A percentile compares a stretch with the other conserved stretches of the same genome.
Evolutionary conservation across 2,113 vertebrate species (phyloP).

Genomic region (Pithys albifrons): DNA sequence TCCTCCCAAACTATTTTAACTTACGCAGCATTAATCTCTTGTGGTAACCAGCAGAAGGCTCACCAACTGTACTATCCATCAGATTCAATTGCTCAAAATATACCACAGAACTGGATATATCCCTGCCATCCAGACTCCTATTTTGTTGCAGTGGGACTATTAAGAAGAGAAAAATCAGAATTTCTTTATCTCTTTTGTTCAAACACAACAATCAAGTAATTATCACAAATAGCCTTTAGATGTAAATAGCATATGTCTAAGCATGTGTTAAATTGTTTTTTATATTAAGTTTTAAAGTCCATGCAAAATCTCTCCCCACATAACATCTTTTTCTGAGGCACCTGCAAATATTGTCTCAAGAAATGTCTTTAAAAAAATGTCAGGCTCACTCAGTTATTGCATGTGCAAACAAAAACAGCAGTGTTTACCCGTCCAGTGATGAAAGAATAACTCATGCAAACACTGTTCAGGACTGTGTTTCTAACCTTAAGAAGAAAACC

Average conservation of each 20-base stretch:
- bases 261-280: neutral
- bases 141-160: neutral
- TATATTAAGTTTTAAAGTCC: neutral
- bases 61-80: neutral
- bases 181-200: neutral
- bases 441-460: neutral
- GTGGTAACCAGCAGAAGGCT: neutral
- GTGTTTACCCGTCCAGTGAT: neutral
- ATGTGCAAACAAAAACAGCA: neutral
- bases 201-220: neutral
- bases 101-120: neutral
- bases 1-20: neutral
- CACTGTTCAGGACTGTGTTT: neutral
- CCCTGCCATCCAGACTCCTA: neutral
- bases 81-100: neutral
- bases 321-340: neutral
- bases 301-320: neutral
- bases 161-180: neutral
- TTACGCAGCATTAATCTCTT: neutral
- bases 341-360: neutral
- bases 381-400: neutral
- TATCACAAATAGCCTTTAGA: neutral
- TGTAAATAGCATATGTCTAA: neutral
- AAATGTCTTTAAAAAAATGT: neutral
- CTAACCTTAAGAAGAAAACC: neutral